Evolutionary conservation across 1,140 invertebrate genomes (phyloP), one percentile per base, ranked within the genome.

Genomic region (Uloborus diversus): DNA sequence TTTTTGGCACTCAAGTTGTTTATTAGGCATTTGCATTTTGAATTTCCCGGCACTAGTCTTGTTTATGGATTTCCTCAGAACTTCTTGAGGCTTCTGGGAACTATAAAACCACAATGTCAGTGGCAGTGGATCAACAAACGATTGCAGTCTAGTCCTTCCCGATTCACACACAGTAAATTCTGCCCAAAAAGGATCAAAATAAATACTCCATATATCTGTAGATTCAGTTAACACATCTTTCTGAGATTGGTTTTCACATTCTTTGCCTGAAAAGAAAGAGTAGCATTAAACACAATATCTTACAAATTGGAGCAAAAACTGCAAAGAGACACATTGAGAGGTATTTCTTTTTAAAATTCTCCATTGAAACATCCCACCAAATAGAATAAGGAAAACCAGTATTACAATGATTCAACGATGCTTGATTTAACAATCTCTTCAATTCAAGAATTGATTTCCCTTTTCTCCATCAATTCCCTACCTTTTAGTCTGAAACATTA

Each of bases 91-190:
- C 17, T 68, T 79, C 3, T 61, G 49, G 33, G 49, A 51, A 64
- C 59, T 78, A 82, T 85, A 92, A 83, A 90, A 80, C 95, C 95
- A 97, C 27, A 95, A 83, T 0, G 94, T 94, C 13, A 97, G 85
- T 0, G 95, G 96, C 83, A 97, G 92, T 1, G 96, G 94, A 85
- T 98, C 96, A 7, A 98, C 87, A 85, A 98, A 93, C 1, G 96
- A 93, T 37, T 95, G 91, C 0, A 94, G 91, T 83, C 92, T 91
- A 42, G 89, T 89, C 27, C 81, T 83, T 25, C 90, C 91, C 23
- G 92, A 90, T 1, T 93, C 92, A n/a, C 92, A 92, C 1, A 93
- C 93, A 78, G 91, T 90, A 86, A 97, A 97, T 86, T 98, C 96
- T 4, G 93, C 92, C 95, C 95, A 98, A 37, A 97, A 89, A 0